Evolutionary conservation across 2,888 invertebrate genomes (phyloP).

Genomic region (Scelioninae gen. 1): DNA sequence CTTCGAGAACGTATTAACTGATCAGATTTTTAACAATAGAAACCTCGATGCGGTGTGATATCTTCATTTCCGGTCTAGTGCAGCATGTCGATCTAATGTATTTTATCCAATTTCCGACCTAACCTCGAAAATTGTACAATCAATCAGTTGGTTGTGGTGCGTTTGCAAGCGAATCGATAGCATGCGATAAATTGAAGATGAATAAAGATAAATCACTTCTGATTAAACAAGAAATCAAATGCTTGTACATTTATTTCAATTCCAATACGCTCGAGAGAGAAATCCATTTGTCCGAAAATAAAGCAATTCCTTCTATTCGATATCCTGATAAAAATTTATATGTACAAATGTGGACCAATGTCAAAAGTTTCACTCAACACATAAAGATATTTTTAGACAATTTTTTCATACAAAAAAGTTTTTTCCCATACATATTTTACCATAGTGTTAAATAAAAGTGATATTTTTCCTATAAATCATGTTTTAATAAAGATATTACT

Average conservation of each 20-base stretch:
- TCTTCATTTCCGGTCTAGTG: slow-evolving; percentile 49
- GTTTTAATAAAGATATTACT: too few relatives aligned
- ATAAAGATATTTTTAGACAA: too few relatives aligned
- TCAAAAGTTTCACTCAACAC: too few relatives aligned
- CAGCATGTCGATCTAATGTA: slow-evolving; percentile 45
- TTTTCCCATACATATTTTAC: too few relatives aligned
- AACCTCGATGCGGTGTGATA: neutral
- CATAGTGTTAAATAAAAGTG: too few relatives aligned
- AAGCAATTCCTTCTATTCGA: neutral
- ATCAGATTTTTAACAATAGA: slow-evolving; percentile 16
- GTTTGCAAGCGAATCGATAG: slow-evolving; percentile 43
- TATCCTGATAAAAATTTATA: neutral
- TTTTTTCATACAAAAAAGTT: too few relatives aligned
- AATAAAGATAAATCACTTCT: slow-evolving; percentile 54
- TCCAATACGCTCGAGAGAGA: slow-evolving; percentile 7
- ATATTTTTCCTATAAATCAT: too few relatives aligned
- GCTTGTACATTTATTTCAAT: slow-evolving; percentile 46
- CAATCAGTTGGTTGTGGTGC: slow-evolving; percentile 43
- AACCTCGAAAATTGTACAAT: slow-evolving; percentile 55
- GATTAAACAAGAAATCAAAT: slow-evolving; percentile 53
- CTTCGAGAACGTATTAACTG: slow-evolving; percentile 10
- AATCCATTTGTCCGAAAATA: slow-evolving; percentile 26
- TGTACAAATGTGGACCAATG: neutral
- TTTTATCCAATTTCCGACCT: slow-evolving; percentile 56
- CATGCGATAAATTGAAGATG: slow-evolving; percentile 45